A percentile compares a stretch with the other conserved stretches of the same genome.
Evolutionary conservation across 2,797 vertebrate species (phyloP).

Genomic region (Podargus strigoides): DNA sequence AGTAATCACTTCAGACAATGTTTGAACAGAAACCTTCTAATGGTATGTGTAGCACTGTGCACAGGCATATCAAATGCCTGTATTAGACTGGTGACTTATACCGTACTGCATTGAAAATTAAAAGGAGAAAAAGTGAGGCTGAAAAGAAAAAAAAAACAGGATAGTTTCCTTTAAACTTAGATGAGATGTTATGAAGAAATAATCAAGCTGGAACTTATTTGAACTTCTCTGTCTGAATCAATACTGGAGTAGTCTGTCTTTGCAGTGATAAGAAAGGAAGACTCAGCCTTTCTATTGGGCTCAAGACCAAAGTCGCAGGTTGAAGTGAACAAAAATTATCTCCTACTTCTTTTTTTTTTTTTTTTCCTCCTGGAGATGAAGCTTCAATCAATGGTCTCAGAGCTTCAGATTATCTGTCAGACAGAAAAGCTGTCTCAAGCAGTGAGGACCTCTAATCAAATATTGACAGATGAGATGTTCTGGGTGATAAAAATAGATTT

Average conservation of each 20-base stretch:
- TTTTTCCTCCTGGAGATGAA: not conserved
- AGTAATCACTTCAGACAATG: not conserved
- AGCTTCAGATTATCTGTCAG: constrained; percentile 66
- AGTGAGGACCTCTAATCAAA: constrained; percentile 65
- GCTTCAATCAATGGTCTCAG: constrained; percentile 39
- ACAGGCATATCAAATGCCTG: not conserved
- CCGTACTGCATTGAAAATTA: not conserved
- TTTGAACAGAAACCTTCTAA: not conserved
- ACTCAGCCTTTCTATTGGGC: not conserved
- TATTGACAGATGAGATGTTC: constrained; percentile 70
- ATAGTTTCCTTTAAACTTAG: not conserved
- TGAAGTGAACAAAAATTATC: constrained; percentile 54
- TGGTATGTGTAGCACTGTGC: not conserved
- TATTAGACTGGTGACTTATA: too few relatives aligned
- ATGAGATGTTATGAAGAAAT: not conserved
- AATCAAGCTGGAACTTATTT: constrained; percentile 16
- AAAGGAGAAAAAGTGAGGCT: not conserved
- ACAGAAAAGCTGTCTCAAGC: constrained; percentile 59
- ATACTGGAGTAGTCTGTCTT: constrained; percentile 17
- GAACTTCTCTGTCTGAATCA: constrained; percentile 43
- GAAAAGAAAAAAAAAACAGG: not conserved
- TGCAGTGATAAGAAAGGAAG: constrained; percentile 25
- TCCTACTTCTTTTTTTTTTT: not conserved
- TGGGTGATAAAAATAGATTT: constrained; percentile 66
- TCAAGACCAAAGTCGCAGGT: constrained; percentile 16